Percentiles rank a stretch among this genome's conserved stretches.
Conservation (phyloP, 2,113 vertebrate genomes). For the Chionomys nivalis region DNA sequence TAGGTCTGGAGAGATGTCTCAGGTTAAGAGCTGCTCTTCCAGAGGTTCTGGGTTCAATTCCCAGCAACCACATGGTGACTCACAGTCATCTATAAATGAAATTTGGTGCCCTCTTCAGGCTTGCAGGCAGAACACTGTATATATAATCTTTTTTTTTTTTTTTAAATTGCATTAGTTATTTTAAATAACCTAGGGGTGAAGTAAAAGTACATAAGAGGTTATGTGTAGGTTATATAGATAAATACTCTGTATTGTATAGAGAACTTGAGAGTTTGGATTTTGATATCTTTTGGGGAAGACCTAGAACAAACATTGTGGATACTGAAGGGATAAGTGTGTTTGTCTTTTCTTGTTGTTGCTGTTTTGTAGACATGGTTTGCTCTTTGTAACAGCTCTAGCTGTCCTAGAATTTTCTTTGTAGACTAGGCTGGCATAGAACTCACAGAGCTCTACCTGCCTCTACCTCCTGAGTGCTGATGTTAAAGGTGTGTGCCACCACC, state of each 20-base stretch:
- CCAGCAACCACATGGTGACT: background rate
- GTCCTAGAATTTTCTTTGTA: background rate
- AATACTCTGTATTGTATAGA: background rate
- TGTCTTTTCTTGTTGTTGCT: background rate
- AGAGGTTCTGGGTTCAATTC: background rate
- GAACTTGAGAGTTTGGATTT: background rate
- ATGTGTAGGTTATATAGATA: background rate
- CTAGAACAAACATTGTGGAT: background rate
- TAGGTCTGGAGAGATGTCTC: background rate
- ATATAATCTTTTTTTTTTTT: background rate
- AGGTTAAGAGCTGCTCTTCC: background rate
- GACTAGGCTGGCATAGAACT: background rate
- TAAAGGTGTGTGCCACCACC: background rate
- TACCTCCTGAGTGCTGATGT: background rate
- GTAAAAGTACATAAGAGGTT: background rate
- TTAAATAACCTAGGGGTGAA: background rate
- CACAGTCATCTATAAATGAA: background rate
- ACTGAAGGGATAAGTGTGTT: background rate
- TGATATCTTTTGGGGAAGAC: background rate
- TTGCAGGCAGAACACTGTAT: background rate
- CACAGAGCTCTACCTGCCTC: background rate
- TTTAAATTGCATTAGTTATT: background rate
- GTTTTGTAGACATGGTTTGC: background rate
- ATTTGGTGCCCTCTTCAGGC: background rate
- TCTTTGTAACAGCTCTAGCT: background rate